Evolutionary conservation across 2,888 invertebrate genomes (phyloP).

Genomic region (Drosophila pullipes): DNA sequence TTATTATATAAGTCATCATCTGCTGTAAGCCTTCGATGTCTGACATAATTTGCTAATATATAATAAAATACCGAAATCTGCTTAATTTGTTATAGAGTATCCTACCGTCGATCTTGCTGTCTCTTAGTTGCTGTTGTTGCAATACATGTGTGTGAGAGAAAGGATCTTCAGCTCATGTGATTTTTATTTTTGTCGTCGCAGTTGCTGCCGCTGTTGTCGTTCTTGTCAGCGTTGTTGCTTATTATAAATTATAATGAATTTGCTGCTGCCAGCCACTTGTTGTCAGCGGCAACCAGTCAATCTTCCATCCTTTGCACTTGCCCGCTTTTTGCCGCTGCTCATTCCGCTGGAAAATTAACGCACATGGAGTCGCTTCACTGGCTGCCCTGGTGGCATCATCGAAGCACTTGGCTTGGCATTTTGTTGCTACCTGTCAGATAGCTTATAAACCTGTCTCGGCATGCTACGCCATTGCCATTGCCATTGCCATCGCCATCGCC

Average conservation of each 20-base stretch:
- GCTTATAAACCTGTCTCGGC: slow-evolving; percentile 67
- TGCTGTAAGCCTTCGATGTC: too few relatives aligned
- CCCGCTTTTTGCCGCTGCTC: slow-evolving; percentile 47
- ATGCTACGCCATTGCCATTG: slow-evolving; percentile 61
- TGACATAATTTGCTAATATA: too few relatives aligned
- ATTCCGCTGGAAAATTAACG: slow-evolving; percentile 79
- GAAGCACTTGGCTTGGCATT: slow-evolving; percentile 67
- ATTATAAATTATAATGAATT: slow-evolving; percentile 82
- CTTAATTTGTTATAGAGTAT: not conserved
- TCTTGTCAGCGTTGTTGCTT: slow-evolving; percentile 77
- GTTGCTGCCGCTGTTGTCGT: slow-evolving; percentile 53
- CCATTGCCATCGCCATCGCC: not conserved
- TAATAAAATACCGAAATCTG: not conserved
- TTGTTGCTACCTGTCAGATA: slow-evolving; percentile 64
- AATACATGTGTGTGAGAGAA: slow-evolving; percentile 34
- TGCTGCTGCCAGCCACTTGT: slow-evolving; percentile 77
- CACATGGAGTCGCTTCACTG: slow-evolving; percentile 62
- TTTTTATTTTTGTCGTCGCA: slow-evolving; percentile 42
- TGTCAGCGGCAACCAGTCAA: slow-evolving; percentile 74
- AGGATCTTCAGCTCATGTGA: slow-evolving; percentile 62
- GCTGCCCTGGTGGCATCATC: slow-evolving; percentile 58
- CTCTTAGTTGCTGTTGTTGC: slow-evolving; percentile 9
- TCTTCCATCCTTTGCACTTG: slow-evolving; percentile 8
- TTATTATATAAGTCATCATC: not conserved
- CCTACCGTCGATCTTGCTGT: slow-evolving; percentile 5